Evolutionary conservation across 2,113 vertebrate genomes (phyloP).

Genomic region (Leptocoma aspasia): DNA sequence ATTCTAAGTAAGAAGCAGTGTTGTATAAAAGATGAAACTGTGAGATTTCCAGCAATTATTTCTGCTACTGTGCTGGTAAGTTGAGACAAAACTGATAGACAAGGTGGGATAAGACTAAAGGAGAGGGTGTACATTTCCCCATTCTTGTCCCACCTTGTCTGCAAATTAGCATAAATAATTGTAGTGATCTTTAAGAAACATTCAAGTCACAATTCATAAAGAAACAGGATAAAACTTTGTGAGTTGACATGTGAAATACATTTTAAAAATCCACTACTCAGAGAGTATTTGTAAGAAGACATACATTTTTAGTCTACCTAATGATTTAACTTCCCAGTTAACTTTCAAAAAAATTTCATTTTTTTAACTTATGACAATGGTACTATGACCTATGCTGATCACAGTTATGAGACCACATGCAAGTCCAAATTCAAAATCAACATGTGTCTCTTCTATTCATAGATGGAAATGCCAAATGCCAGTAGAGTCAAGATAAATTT

Average conservation of each 20-base stretch:
- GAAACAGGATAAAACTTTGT: background rate
- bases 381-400: background rate
- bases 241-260: background rate
- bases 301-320: background rate
- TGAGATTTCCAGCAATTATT: background rate
- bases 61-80: background rate
- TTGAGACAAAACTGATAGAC: background rate
- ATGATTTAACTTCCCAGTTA: background rate
- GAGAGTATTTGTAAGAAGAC: background rate
- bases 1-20: background rate
- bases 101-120: background rate
- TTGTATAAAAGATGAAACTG: background rate
- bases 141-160: background rate
- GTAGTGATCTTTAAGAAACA: background rate
- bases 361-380: background rate
- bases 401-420: background rate
- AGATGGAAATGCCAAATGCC: background rate
- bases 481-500: background rate
- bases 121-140: background rate
- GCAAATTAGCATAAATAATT: background rate
- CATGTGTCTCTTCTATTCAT: background rate
- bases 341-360: background rate
- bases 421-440: background rate
- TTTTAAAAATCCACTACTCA: background rate
- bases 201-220: background rate